These are phyloP conservation scores for Steinernema feltiae DNA, from an alignment of 1,140 invertebrate species.

Conservation along the genomic window DNA sequence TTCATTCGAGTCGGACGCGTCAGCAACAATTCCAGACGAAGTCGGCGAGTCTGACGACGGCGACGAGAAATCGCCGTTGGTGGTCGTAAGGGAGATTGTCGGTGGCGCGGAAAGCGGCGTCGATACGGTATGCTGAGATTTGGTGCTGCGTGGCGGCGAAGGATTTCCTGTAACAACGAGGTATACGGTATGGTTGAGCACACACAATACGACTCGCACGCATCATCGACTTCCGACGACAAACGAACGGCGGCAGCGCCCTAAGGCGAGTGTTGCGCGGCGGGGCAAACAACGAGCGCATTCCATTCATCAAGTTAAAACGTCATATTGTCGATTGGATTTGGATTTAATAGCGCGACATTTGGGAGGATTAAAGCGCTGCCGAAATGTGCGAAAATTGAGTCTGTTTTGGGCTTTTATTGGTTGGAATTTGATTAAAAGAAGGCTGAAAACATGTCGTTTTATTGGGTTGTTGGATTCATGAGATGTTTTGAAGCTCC, in stretches of 20 bases:
- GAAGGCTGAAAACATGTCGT: no score
- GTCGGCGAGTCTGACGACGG: neutral
- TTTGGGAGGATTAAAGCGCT: no score
- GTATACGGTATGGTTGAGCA: constrained; percentile 7
- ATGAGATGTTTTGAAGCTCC: no score
- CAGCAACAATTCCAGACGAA: constrained; percentile 3
- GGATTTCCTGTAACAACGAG: constrained; percentile 13
- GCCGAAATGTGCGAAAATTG: no score
- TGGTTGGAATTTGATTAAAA: no score
- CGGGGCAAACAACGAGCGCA: neutral
- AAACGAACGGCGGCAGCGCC: neutral
- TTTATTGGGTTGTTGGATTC: no score
- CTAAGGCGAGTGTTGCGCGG: neutral
- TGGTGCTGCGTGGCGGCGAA: neutral
- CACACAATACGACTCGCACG: neutral
- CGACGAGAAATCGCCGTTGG: neutral
- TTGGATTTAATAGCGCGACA: no score
- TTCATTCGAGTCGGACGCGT: neutral
- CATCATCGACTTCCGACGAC: constrained; percentile 1
- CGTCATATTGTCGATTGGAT: neutral
- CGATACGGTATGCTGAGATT: neutral
- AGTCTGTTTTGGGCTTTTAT: no score
- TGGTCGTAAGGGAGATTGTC: neutral
- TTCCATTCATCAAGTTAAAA: neutral
- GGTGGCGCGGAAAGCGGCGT: constrained; percentile 1